A percentile compares a stretch with the other conserved stretches of the same genome.
Conservation (phyloP, 2,113 vertebrate species). For the Eidolon helvum region DNA sequence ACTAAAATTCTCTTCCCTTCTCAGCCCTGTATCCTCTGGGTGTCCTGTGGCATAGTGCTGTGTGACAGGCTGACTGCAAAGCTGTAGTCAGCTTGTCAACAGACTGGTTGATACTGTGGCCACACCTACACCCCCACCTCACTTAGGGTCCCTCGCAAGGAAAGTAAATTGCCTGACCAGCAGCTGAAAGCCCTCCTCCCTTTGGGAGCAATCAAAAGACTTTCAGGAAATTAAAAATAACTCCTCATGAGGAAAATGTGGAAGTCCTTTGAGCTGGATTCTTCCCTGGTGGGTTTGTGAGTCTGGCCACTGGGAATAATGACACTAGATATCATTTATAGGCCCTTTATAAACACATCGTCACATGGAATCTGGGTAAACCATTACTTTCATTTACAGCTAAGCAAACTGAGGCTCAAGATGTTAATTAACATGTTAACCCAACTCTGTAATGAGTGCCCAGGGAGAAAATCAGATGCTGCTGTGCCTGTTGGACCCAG, state of each 20-base stretch:
- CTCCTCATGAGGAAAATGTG: background rate
- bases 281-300: background rate
- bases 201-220: background rate
- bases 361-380: background rate
- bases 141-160: background rate
- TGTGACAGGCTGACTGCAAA: background rate
- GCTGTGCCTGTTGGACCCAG: too few species aligned
- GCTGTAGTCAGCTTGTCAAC: background rate
- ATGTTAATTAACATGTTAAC: background rate
- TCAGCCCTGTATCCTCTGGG: background rate
- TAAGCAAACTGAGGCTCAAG: background rate
- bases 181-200: background rate
- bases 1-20: background rate
- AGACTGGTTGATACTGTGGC: background rate
- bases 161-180: background rate
- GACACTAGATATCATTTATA: background rate
- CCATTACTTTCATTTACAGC: background rate
- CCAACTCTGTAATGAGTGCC: background rate
- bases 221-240: slow-evolving; percentile 23
- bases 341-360: background rate
- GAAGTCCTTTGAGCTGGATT: background rate
- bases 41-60: background rate
- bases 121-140: background rate
- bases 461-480: background rate
- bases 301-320: background rate